Base-by-base conservation (phyloP, 2,797 vertebrate genomes). In the Pipistrellus kuhlii region DNA sequence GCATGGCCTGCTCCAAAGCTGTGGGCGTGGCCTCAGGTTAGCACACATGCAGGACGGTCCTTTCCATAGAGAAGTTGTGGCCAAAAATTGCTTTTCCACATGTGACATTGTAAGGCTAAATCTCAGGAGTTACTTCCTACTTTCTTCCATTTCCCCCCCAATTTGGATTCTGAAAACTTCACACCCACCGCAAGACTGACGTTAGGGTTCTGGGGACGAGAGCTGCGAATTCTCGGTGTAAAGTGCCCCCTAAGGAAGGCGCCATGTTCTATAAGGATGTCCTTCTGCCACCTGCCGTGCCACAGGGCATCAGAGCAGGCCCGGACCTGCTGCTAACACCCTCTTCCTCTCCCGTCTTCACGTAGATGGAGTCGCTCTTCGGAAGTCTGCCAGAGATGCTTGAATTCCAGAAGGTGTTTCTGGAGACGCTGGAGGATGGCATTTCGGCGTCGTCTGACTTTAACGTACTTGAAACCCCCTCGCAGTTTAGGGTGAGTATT, bases 351-450 rank as follows among this genome's bases (percentile, higher is more conserved):
- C 90, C 93, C 46, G 7, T 85, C 66, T 95, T 84, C 71, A 35
- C 35, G 6, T 88, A 99, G 99, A 99, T 99, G 99, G 99, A 99
- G 95, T 99, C 99, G 62, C 98, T 99, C 95, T 99, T 99, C 20
- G 99, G 99, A 90, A 99, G 99, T 94, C 98, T 99, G 96, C 99
- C 99, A 27, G 99, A 99, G 98, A 99, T 99, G 99, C 95, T 99
- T 97, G 99, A 99, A 96, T 99, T 99, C 98, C 99, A 99, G 97
- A 99, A 99, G 97, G 99, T 99, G 88, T 99, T 99, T 97, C 97
- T 99, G 82, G 99, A 99, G 98, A 99, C 99, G 0, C 98, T 99
- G 88, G 99, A 99, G 97, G 99, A 99, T 94, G 98, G 99, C 96
- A 99, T 99, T 57, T 98, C 99, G 57, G 99, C 98, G 11, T 99